Base-by-base conservation (phyloP, 2,888 invertebrate genomes). In the Mythimna vitellina region DNA sequence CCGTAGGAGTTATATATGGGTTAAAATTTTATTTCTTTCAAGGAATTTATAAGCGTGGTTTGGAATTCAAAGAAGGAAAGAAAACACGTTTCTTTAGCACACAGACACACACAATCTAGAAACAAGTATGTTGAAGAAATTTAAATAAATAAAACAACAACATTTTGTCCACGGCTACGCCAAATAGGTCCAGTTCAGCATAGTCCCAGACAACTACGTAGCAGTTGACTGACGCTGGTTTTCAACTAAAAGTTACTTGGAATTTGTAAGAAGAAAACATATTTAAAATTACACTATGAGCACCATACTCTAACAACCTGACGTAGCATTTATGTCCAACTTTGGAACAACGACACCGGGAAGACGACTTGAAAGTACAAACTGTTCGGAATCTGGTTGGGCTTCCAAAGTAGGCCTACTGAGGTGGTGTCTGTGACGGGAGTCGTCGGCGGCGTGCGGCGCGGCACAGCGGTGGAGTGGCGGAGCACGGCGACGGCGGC, bases 381-480 rank as follows among this genome's bases (percentile, higher is more conserved):
- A 46, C 17, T 32, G 7, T 51, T 54, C 17, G 29, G 9, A n/a
- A 25, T 75, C 25, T 75, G 42, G 25, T 58, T n/a, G 29, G 22
- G 12, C 49, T 25, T 1, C 6, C 17, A 38, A 20, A 70, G 70
- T 65, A 46, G 51, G 65, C 12, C 62, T 80, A 25, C 81, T 80
- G 79, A n/a, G 42, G 3, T 9, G 12, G 46, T 63, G 1, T 0
- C 54, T 81, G 65, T 8, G 1, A 20, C 6, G 65, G 38, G 64
- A 42, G 29, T 17, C 42, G 53, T 65, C 66, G 53, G 64, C 60
- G 57, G 67, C 67, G 76, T 70, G 66, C 60, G 57, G 67, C 67
- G 76, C 70, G 81, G 77, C 57, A 79, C 76, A 67, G 76, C 70
- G 78, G 67, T 54, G 80, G 73, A 66, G 79, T 66, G 69, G 70